A percentile compares a stretch with the other conserved stretches of the same genome.
Evolutionary conservation across 2,888 invertebrate species (phyloP).

Genomic region (Falcaria lacertinaria): DNA sequence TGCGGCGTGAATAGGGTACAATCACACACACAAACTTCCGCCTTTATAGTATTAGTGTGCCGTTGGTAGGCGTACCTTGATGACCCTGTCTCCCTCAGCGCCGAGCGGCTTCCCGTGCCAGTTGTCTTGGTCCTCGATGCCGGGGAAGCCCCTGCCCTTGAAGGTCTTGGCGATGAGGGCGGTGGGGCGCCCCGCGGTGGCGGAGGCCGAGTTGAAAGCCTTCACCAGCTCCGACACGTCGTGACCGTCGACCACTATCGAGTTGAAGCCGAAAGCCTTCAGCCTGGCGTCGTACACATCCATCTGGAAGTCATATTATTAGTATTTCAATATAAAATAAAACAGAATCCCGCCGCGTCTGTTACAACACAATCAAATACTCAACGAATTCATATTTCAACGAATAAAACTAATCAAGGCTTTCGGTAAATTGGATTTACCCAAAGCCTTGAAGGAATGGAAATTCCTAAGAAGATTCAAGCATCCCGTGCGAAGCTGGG

Average conservation of each 20-base stretch:
- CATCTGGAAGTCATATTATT: constrained; percentile 52
- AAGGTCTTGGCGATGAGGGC: constrained; percentile 97
- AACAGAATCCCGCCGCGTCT: too few species aligned
- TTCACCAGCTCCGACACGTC: constrained; percentile 94
- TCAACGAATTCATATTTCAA: too few species aligned
- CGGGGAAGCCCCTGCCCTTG: constrained; percentile 94
- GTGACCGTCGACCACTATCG: constrained; percentile 97
- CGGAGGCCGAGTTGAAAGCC: constrained; percentile 90
- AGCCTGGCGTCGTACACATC: constrained; percentile 91
- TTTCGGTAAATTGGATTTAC: too few species aligned
- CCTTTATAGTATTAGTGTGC: too few species aligned
- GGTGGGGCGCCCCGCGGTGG: constrained; percentile 90
- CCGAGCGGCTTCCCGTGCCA: constrained; percentile 99
- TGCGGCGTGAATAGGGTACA: too few species aligned
- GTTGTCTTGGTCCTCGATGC: constrained; percentile 95
- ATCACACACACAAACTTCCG: too few species aligned
- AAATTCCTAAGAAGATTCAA: too few species aligned
- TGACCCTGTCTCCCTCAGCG: constrained; percentile 85
- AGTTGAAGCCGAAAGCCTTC: constrained; percentile 94
- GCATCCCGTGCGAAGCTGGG: too few species aligned
- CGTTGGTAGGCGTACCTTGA: constrained; percentile 55
- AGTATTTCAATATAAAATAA: too few species aligned
- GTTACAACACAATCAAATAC: too few species aligned
- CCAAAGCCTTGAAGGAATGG: too few species aligned
- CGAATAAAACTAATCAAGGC: too few species aligned